A percentile compares a stretch with the other conserved stretches of the same genome.
phyloP scores from a whole-genome alignment of 2,113 vertebrate species.

The Sorex araneus region DNA sequence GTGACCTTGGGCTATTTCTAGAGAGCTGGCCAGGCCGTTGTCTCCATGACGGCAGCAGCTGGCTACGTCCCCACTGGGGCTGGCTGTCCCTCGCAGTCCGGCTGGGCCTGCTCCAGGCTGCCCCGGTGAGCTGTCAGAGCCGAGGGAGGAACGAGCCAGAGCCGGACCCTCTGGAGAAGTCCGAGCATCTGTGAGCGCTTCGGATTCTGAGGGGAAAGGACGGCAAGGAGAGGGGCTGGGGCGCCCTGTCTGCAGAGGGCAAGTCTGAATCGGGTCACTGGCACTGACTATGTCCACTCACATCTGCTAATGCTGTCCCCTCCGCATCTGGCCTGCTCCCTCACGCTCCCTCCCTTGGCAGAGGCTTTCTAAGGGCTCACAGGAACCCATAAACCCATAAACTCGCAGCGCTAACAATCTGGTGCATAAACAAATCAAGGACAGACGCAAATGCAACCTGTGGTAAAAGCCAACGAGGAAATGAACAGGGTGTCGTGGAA shows the following conservation, averaged over 20 bases:
- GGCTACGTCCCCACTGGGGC: conserved; percentile 3
- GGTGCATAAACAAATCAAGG: not conserved
- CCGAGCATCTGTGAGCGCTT: not conserved
- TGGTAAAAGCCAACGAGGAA: not conserved
- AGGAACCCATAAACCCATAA: not conserved
- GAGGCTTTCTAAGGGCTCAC: not conserved
- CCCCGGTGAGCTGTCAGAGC: not conserved
- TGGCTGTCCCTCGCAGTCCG: not conserved
- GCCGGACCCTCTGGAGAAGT: not conserved
- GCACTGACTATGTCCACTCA: not conserved
- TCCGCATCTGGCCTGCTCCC: not conserved
- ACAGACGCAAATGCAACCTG: not conserved
- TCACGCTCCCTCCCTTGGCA: not conserved
- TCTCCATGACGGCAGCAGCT: not conserved
- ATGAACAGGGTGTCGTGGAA: not conserved
- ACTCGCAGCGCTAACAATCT: not conserved
- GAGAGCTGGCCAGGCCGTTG: not conserved
- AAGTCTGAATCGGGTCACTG: not conserved
- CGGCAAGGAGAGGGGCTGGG: not conserved
- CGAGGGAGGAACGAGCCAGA: not conserved
- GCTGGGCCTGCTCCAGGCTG: not conserved
- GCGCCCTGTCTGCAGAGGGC: accelerated
- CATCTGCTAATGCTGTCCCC: no score
- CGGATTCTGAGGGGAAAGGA: not conserved
- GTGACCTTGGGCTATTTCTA: conserved; percentile 69